A percentile compares a stretch with the other conserved stretches of the same genome.
Evolutionary conservation across 2,113 vertebrate genomes (phyloP).

Genomic region (Lanius collurio): DNA sequence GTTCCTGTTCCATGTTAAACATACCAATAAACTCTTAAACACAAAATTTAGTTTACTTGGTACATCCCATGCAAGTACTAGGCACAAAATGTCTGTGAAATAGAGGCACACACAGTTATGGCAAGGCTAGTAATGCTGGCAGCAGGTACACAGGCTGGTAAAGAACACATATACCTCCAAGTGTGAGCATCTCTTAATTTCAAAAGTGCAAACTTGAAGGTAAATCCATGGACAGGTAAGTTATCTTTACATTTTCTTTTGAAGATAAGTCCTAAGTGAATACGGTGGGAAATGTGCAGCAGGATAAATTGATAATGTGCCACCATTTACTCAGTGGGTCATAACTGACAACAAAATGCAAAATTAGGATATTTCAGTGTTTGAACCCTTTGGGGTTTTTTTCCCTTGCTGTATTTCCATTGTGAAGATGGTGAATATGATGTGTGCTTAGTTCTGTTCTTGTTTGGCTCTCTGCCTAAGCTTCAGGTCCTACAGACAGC

Average conservation of each 20-base stretch:
- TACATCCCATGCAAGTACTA: neutral
- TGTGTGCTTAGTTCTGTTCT: neutral
- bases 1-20: neutral
- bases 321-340: neutral
- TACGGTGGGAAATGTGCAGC: neutral
- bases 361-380: neutral
- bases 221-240: neutral
- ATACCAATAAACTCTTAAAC: neutral
- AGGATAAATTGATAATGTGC: neutral
- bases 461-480: neutral
- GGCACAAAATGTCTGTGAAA: neutral
- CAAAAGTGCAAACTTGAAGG: neutral
- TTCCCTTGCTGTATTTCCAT: rapidly evolving
- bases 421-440: neutral
- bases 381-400: neutral
- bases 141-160: neutral
- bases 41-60: neutral
- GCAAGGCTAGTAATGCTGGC: neutral
- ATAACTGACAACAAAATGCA: neutral
- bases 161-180: rapidly evolving
- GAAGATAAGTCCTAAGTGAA: neutral
- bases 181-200: neutral
- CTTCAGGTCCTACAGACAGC: neutral
- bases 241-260: neutral
- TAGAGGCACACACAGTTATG: neutral